phyloP scores from a whole-genome alignment of 2,113 vertebrate genomes.

The Pogonocichla stellata region DNA sequence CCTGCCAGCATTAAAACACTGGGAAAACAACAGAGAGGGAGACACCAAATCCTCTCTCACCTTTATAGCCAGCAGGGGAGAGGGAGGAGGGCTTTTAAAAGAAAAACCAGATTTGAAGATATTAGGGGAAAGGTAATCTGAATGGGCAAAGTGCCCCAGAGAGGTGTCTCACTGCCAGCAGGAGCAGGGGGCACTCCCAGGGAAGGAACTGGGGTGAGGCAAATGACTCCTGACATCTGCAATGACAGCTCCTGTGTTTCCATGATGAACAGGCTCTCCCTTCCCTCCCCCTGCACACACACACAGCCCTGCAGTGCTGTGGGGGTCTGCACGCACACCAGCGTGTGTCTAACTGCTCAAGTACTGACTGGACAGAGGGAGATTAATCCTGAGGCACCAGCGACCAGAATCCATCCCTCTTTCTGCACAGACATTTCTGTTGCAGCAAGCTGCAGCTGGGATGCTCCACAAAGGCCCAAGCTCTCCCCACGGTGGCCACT shows the following conservation, averaged over 20 bases:
- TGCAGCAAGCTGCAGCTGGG: background rate
- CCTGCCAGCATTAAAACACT: background rate
- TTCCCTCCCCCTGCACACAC: background rate
- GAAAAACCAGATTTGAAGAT: background rate
- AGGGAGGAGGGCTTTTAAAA: background rate
- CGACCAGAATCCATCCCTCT: background rate
- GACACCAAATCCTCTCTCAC: background rate
- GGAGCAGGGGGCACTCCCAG: rapidly evolving
- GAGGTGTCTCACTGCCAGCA: background rate
- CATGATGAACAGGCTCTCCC: background rate
- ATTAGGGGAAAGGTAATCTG: background rate
- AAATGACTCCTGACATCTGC: background rate
- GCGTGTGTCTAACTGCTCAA: rapidly evolving
- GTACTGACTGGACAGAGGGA: background rate
- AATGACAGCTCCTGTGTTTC: rapidly evolving
- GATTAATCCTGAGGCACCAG: background rate
- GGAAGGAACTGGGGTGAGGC: background rate
- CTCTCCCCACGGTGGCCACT: background rate
- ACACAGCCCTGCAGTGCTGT: background rate
- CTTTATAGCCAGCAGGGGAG: background rate
- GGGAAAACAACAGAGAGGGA: background rate
- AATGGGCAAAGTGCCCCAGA: background rate
- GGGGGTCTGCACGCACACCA: rapidly evolving
- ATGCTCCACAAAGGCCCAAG: background rate
- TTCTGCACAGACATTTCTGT: background rate